Base-by-base conservation (phyloP, 2,113 vertebrate genomes). In the Hyperopisus bebe region DNA sequence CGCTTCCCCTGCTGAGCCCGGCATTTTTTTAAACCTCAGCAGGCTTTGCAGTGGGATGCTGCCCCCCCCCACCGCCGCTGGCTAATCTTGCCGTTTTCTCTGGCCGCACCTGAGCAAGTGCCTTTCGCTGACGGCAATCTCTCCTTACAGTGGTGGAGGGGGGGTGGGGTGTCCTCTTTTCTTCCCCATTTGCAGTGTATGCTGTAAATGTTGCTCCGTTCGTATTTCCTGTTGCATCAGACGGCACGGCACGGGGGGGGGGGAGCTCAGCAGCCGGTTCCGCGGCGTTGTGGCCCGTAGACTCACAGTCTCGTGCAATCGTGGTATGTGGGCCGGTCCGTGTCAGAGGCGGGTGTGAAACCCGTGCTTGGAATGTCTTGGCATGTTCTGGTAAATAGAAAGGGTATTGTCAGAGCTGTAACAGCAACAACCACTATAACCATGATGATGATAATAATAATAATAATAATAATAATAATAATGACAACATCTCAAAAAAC, bases 1-100 rank as follows among this genome's bases (percentile, higher is more conserved):
- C 82, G 87, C 88, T 91, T 91, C 87, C 87, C 88, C 84, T 87
- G 87, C 91, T 87, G 77, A 58, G 51, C 51, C 39, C 5, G 31
- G 47, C 48, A 31, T 50, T 86, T 86, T 86, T 86, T 86, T 86
- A 86, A 31, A 48, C 27, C 35, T 27, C 42, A 21, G 48, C 13
- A 47, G 42, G 46, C 84, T 86, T 51, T 86, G 50, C 8, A 27
- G 51, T 47, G 31, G 31, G 51, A 27, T n/a, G 83, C 42, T 47
- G 83, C 83, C 39, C 80, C 44, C 8, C 17, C 83, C 35, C 27
- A 35, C 1, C 1, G 15, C 31, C 27, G 9, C 39, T 42, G 39
- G 44, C 84, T 86, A 85, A 48, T 24, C 39, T 47, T 85, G 82
- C 82, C 8, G 35, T 24, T 15, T 85, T 85, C 82, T 47, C 44